Conservation (phyloP, 1,140 invertebrate species). For the Diachasmimorpha longicaudata region DNA sequence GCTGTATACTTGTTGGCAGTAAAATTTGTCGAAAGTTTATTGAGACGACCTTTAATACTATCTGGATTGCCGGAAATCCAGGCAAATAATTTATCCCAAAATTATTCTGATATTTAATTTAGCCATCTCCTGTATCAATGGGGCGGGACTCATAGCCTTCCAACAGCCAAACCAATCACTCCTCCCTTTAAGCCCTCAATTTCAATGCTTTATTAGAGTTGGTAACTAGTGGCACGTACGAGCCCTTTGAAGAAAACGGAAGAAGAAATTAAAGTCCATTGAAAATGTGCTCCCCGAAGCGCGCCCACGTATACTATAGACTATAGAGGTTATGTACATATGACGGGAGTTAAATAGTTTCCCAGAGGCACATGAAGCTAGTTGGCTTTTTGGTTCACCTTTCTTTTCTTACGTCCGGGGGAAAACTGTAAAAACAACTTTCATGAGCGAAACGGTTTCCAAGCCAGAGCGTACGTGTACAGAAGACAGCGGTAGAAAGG, state of each 20-base stretch:
- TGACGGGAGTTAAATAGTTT: constrained; percentile 22
- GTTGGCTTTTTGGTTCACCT: constrained; percentile 17
- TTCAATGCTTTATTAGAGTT: constrained; percentile 4
- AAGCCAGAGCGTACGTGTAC: neutral
- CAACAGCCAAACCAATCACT: neutral
- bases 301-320: neutral
- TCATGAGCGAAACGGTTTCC: constrained; percentile 18
- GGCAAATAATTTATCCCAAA: no score
- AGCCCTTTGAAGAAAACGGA: constrained; percentile 2
- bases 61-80: no score
- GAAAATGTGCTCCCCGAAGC: neutral
- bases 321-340: constrained; percentile 7
- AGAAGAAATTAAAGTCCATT: constrained; percentile 9
- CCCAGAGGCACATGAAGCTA: constrained; percentile 1
- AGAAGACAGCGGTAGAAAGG: constrained; percentile 13
- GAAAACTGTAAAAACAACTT: constrained; percentile 28
- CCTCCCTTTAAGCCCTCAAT: neutral
- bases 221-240: neutral
- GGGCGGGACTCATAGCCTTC: neutral
- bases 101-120: no score
- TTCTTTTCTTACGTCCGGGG: neutral
- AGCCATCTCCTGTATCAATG: neutral
- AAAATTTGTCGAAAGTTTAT: no score
- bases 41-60: no score
- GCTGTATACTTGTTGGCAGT: neutral